phyloP scores from a whole-genome alignment of 64 coral and sea anemone species.

The Montipora foliosa region DNA sequence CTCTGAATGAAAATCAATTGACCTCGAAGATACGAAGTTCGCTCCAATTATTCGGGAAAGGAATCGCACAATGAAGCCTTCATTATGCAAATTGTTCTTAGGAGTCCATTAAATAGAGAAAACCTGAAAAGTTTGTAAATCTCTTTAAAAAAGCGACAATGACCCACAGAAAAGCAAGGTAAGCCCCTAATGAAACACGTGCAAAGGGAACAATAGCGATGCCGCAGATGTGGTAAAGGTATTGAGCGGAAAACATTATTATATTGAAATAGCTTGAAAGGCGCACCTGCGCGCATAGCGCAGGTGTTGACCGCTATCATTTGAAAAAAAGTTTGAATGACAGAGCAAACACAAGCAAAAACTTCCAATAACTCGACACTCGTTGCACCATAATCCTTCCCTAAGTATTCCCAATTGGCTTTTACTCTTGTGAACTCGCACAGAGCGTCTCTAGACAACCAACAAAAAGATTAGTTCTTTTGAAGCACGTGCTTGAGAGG shows the following conservation, averaged over 20 bases:
- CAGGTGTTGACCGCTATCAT: conserved; percentile 91
- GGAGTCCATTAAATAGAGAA: conserved; percentile 99
- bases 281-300: conserved; percentile 84
- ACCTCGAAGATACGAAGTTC: conserved; percentile 74
- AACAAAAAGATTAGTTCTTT: conserved; percentile 45
- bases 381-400: conserved; percentile 60
- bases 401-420: conserved; percentile 39
- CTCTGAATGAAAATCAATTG: conserved; percentile 85
- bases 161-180: conserved; percentile 88
- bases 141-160: conserved; percentile 99
- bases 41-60: conserved; percentile 86
- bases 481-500: conserved; percentile 58
- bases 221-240: conserved; percentile 90
- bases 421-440: not conserved
- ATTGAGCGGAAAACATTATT: conserved; percentile 99
- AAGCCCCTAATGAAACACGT: conserved; percentile 99
- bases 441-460: conserved; percentile 2
- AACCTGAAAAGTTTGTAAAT: conserved; percentile 99
- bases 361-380: conserved; percentile 74
- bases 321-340: conserved; percentile 93
- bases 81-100: conserved; percentile 94
- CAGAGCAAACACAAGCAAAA: conserved; percentile 90
- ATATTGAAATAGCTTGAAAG: conserved; percentile 85
- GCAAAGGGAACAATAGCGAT: conserved; percentile 83
- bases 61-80: conserved; percentile 80